Conservation (phyloP, 2,888 invertebrate genomes). For the Acrobasis repandana region DNA sequence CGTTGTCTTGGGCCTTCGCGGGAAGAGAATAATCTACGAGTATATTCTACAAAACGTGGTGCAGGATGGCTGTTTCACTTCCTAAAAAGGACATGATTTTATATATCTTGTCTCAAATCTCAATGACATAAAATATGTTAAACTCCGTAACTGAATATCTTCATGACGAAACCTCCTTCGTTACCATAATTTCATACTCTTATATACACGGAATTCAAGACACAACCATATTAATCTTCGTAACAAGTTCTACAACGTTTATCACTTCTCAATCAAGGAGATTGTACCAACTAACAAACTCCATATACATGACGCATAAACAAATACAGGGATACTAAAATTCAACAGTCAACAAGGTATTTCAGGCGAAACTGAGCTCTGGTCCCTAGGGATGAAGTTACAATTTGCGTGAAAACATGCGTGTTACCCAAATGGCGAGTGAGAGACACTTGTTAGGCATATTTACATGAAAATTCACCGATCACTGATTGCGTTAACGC, state of each 20-base stretch:
- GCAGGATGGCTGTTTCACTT: too few species aligned
- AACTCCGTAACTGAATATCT: too few species aligned
- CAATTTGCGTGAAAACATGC: not conserved
- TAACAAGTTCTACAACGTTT: constrained; percentile 2
- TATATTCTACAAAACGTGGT: too few species aligned
- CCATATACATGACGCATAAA: constrained; percentile 17
- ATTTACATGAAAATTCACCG: constrained; percentile 20
- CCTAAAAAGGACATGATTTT: too few species aligned
- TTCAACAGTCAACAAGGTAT: not conserved
- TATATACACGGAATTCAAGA: not conserved
- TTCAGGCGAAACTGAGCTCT: not conserved
- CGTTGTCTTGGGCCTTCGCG: too few species aligned
- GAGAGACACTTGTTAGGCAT: constrained; percentile 20
- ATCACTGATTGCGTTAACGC: constrained; percentile 18
- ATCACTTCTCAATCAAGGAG: constrained; percentile 16
- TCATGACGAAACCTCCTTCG: too few species aligned
- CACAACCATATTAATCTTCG: not conserved
- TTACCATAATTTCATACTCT: too few species aligned
- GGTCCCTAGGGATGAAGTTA: not conserved
- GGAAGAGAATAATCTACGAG: too few species aligned
- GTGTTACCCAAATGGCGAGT: constrained; percentile 15
- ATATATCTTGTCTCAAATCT: too few species aligned
- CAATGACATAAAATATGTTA: too few species aligned
- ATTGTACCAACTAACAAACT: constrained; percentile 17
- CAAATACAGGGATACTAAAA: constrained; percentile 16